Percentiles rank a stretch among this genome's conserved stretches.
phyloP scores from a whole-genome alignment of 2,888 invertebrate species.

The Acleris cristana region DNA sequence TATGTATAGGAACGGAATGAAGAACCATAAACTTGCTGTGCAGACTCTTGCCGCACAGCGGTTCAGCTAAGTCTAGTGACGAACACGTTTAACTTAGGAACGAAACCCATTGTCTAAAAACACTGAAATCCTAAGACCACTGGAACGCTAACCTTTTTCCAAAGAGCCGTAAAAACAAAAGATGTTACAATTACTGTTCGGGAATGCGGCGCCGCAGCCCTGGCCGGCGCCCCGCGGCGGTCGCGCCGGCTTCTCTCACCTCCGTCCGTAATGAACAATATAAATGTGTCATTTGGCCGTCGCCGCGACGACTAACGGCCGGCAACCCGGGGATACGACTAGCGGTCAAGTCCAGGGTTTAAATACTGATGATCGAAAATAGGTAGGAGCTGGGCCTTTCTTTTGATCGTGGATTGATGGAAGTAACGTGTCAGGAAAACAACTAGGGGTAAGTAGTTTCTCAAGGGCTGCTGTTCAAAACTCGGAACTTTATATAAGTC shows the following conservation, averaged over 20 bases:
- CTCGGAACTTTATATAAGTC: no score
- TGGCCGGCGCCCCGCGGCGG: constrained; percentile 71
- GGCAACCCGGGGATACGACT: constrained; percentile 23
- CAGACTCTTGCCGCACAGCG: no score
- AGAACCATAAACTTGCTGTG: no score
- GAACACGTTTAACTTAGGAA: no score
- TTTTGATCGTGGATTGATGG: no score
- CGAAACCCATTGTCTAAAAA: no score
- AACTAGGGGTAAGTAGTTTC: no score
- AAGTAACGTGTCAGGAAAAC: no score
- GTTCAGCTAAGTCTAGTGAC: no score
- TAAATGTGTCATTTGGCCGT: constrained; percentile 73
- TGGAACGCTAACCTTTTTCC: constrained; percentile 8
- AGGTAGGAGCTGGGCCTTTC: no score
- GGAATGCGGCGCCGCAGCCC: constrained; percentile 55
- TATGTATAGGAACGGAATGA: no score
- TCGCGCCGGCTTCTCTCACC: constrained; percentile 82
- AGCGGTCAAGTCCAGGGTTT: neutral
- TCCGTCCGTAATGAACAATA: constrained; percentile 78
- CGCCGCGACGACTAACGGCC: constrained; percentile 37
- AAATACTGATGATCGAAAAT: neutral
- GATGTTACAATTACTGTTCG: constrained; percentile 20
- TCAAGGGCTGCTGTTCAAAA: no score
- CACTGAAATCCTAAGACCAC: neutral
- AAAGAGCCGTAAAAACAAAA: constrained; percentile 21